Percentiles rank a stretch among this genome's conserved stretches.
phyloP scores from a whole-genome alignment of 1,140 invertebrate species.

The Brachionus asplanchnoidis region DNA sequence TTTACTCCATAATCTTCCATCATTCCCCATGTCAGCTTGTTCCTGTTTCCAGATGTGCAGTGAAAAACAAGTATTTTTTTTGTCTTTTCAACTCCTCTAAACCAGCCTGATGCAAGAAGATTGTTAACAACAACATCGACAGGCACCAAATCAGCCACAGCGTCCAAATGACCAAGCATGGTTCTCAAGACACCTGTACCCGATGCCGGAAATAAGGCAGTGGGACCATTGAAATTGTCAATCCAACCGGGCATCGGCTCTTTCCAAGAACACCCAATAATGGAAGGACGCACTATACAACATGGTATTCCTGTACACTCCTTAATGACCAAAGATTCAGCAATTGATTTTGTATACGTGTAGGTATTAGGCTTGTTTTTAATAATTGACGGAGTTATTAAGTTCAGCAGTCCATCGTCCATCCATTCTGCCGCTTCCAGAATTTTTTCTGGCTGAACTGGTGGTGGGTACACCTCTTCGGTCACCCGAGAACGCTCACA shows the following conservation, averaged over 20 bases:
- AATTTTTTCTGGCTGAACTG: slow-evolving; percentile 78
- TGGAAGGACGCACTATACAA: slow-evolving; percentile 77
- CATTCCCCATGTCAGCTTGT: slow-evolving; percentile 44
- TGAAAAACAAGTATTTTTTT: slow-evolving; percentile 42
- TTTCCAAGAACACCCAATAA: slow-evolving; percentile 81
- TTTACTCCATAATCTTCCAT: slow-evolving; percentile 42
- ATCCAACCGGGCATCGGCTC: slow-evolving; percentile 69
- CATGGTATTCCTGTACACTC: slow-evolving; percentile 68
- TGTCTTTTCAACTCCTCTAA: slow-evolving; percentile 64
- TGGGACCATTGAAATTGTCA: slow-evolving; percentile 55
- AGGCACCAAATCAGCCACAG: slow-evolving; percentile 86
- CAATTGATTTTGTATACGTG: slow-evolving; percentile 75
- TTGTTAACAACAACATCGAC: slow-evolving; percentile 85
- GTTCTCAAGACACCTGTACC: slow-evolving; percentile 79
- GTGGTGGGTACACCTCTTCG: slow-evolving; percentile 74
- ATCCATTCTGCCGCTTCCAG: slow-evolving; percentile 72
- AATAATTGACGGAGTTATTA: slow-evolving; percentile 68
- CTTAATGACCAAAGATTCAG: slow-evolving; percentile 66
- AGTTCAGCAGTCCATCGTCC: slow-evolving; percentile 64
- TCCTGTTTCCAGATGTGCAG: slow-evolving; percentile 42
- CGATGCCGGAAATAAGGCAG: slow-evolving; percentile 47
- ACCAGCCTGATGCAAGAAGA: slow-evolving; percentile 73
- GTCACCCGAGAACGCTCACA: slow-evolving; percentile 58
- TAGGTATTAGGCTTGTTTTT: slow-evolving; percentile 75
- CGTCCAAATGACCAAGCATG: slow-evolving; percentile 67